Evolutionary conservation across 2,888 invertebrate genomes (phyloP).

Genomic region (Pachydiplax longipennis): DNA sequence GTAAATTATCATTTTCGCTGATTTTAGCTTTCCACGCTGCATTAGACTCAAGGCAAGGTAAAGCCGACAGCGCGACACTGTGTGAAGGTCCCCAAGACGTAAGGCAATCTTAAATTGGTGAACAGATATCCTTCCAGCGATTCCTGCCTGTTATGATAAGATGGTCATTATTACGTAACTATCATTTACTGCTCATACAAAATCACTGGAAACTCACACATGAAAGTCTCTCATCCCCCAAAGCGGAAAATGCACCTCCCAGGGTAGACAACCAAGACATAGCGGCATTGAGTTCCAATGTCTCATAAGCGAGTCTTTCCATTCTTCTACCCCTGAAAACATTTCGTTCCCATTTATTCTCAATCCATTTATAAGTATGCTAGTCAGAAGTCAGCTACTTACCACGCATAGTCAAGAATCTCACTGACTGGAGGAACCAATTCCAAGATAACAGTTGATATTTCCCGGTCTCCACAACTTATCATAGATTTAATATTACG

Average conservation of each 20-base stretch:
- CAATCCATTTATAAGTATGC: neutral
- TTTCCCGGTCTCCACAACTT: neutral
- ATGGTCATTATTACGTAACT: neutral
- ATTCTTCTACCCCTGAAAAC: constrained; percentile 64
- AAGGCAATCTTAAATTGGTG: constrained; percentile 83
- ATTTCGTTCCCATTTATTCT: neutral
- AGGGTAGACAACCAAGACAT: constrained; percentile 96
- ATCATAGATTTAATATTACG: neutral
- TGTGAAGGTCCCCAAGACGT: constrained; percentile 80
- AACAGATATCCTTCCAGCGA: constrained; percentile 86
- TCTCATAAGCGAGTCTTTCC: constrained; percentile 65
- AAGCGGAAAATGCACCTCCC: constrained; percentile 94
- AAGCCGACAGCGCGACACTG: constrained; percentile 82
- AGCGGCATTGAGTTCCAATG: constrained; percentile 80
- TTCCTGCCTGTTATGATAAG: constrained; percentile 71
- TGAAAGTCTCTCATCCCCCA: constrained; percentile 84
- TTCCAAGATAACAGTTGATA: neutral
- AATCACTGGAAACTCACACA: constrained; percentile 68
- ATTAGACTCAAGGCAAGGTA: constrained; percentile 88
- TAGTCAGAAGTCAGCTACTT: neutral
- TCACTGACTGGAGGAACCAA: neutral
- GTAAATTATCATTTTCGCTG: constrained; percentile 67
- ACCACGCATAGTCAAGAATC: constrained; percentile 37
- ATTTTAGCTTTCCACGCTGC: constrained; percentile 75
- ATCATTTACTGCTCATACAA: neutral